Evolutionary conservation across 2,888 invertebrate species (phyloP).

Genomic region (Chouioia cunea): DNA sequence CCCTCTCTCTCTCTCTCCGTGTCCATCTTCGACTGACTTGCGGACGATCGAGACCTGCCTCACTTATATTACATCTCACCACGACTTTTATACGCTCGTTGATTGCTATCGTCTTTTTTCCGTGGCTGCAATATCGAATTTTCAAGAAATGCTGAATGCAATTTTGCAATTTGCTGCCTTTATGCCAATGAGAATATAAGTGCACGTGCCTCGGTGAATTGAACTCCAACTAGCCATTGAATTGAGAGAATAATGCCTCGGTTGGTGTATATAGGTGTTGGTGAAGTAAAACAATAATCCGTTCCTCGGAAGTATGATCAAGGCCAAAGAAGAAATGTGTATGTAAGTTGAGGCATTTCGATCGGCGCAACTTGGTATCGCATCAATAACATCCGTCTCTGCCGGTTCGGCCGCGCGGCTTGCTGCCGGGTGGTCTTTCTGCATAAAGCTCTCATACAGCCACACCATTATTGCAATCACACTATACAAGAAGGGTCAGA

Average conservation of each 20-base stretch:
- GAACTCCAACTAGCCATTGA: too few relatives aligned
- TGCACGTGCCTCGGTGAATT: neutral
- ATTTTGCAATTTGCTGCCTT: neutral
- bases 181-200: neutral
- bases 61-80: neutral
- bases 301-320: constrained; percentile 6
- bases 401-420: constrained; percentile 53
- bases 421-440: constrained; percentile 64
- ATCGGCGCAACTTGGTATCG: constrained; percentile 51
- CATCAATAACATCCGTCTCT: constrained; percentile 65
- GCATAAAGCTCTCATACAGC: constrained; percentile 43
- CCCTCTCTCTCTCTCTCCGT: constrained; percentile 46
- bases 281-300: constrained; percentile 7
- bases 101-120: constrained; percentile 19
- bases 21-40: constrained; percentile 42
- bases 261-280: too few relatives aligned
- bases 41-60: neutral
- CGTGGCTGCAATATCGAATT: too few relatives aligned
- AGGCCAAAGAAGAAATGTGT: constrained; percentile 20
- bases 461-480: constrained; percentile 6
- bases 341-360: constrained; percentile 42
- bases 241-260: too few relatives aligned
- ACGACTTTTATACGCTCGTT: neutral
- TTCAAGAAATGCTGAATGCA: neutral
- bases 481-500: constrained; percentile 41